phyloP scores from a whole-genome alignment of 1,140 invertebrate genomes.

The Galleria mellonella region DNA sequence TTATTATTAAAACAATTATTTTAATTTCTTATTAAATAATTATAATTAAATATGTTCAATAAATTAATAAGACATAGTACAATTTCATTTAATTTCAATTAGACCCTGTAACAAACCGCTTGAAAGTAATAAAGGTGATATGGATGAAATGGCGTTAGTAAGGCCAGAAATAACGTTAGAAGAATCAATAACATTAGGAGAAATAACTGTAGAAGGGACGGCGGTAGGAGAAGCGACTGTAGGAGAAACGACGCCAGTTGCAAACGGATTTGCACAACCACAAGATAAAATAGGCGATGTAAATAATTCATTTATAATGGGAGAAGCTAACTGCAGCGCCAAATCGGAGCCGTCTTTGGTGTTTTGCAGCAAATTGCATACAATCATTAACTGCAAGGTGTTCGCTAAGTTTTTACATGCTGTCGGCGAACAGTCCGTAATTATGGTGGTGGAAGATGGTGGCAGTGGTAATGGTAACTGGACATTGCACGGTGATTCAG shows the following conservation, averaged over 20 bases:
- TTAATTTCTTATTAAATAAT: neutral
- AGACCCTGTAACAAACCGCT: neutral
- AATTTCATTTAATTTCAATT: neutral
- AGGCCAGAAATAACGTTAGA: conserved; percentile 4
- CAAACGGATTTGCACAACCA: conserved; percentile 28
- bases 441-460: conserved; percentile 31
- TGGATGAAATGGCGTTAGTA: neutral
- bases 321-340: conserved; percentile 29
- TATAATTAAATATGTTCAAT: neutral
- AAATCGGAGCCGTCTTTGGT: conserved; percentile 25
- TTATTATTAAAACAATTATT: neutral
- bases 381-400: conserved; percentile 53
- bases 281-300: conserved; percentile 27
- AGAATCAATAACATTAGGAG: too few relatives aligned
- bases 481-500: conserved; percentile 9
- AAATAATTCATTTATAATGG: conserved; percentile 38
- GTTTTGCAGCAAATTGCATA: conserved; percentile 44
- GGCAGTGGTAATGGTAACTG: conserved; percentile 9
- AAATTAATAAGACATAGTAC: neutral
- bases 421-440: conserved; percentile 50
- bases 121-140: neutral
- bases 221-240: conserved; percentile 6
- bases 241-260: conserved; percentile 1
- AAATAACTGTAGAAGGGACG: conserved; percentile 6
- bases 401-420: conserved; percentile 51